Evolutionary conservation across 2,113 vertebrate species (phyloP).

Genomic region (Thinocorus orbignyianus): DNA sequence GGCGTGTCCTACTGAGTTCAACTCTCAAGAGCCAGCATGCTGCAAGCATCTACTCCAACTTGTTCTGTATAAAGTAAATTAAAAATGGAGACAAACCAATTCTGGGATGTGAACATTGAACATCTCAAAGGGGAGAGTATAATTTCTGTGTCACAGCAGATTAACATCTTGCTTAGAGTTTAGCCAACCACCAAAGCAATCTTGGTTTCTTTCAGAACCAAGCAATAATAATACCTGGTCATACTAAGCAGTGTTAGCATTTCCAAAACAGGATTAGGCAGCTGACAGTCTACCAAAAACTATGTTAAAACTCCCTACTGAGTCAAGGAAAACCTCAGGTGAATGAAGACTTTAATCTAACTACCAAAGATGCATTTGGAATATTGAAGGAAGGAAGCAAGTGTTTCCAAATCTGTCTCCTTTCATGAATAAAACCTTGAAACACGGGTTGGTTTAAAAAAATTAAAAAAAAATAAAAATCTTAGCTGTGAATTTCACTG

Average conservation of each 20-base stretch:
- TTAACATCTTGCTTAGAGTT: background rate
- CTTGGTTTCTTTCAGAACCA: constrained; percentile 2
- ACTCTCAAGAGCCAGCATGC: background rate
- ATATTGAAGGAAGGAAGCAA: background rate
- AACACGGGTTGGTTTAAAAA: background rate
- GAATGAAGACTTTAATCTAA: background rate
- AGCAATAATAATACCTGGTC: background rate
- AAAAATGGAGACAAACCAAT: background rate
- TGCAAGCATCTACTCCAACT: background rate
- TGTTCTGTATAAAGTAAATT: background rate
- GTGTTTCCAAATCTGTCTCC: background rate
- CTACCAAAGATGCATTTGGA: background rate
- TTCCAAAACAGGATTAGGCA: constrained; percentile 9
- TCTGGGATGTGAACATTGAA: background rate
- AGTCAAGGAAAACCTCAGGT: background rate
- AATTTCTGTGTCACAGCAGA: background rate
- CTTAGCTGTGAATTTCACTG: background rate
- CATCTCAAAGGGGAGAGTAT: background rate
- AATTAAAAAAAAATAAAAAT: background rate
- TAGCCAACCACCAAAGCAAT: background rate
- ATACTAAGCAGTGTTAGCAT: background rate
- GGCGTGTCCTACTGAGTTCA: background rate
- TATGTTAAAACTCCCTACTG: background rate
- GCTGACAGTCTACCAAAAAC: background rate
- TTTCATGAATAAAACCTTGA: background rate